Percentiles rank a stretch among this genome's conserved stretches.
phyloP scores from a whole-genome alignment of 2,797 vertebrate genomes.

The Amblyraja radiata region DNA sequence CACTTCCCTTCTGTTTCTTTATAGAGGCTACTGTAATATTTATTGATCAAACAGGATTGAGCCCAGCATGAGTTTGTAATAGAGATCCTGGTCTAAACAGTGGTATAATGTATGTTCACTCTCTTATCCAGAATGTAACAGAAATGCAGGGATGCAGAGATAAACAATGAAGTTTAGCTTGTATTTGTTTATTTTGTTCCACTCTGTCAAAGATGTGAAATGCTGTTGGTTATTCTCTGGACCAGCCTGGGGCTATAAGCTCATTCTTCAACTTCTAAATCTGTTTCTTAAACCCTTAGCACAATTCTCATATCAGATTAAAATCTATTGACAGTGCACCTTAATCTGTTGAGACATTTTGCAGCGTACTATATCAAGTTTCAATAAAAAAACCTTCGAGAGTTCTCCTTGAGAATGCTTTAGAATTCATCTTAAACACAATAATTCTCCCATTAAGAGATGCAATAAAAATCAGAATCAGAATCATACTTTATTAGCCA shows the following conservation, averaged over 20 bases:
- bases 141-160: background rate
- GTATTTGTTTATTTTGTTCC: constrained; percentile 22
- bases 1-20: background rate
- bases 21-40: background rate
- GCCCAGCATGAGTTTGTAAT: background rate
- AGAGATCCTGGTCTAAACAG: background rate
- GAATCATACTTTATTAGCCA: no score
- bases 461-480: background rate
- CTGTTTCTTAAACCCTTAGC: background rate
- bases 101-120: background rate
- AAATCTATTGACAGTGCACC: background rate
- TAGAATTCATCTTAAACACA: background rate
- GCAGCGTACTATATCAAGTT: background rate
- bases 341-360: background rate
- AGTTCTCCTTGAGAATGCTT: background rate
- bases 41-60: background rate
- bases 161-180: background rate
- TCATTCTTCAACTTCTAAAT: background rate
- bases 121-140: background rate
- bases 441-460: background rate
- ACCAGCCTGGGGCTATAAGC: no score
- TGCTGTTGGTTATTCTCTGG: background rate
- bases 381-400: background rate
- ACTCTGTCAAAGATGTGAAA: constrained; percentile 25
- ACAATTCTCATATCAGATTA: background rate